Percentiles rank a stretch among this genome's conserved stretches.
Evolutionary conservation across 1,140 invertebrate species (phyloP).

Genomic region (Cheumatopsyche charites): DNA sequence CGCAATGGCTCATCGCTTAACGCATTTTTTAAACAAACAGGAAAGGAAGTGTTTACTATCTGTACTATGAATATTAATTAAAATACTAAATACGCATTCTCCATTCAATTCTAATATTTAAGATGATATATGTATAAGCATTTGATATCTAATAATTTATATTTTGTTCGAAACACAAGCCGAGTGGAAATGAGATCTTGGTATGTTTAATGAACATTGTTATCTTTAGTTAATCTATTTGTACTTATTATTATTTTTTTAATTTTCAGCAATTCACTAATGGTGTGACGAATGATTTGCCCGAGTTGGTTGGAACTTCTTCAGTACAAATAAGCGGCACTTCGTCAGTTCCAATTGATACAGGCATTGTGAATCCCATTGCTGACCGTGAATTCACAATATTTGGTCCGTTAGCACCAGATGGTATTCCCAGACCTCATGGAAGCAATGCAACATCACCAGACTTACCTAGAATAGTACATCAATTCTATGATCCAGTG

Average conservation of each 20-base stretch:
- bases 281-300: conserved; percentile 13
- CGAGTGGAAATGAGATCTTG: conserved; percentile 37
- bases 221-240: neutral
- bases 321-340: neutral
- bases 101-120: too few relatives aligned
- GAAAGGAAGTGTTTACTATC: conserved; percentile 18
- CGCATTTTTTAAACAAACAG: conserved; percentile 16
- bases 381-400: conserved; percentile 43
- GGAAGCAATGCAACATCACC: neutral
- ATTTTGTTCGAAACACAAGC: conserved; percentile 24
- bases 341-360: conserved; percentile 26
- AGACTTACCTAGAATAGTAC: conserved; percentile 4
- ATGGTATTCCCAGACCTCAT: conserved; percentile 6
- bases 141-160: too few relatives aligned
- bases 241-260: conserved; percentile 2
- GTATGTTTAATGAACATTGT: conserved; percentile 30
- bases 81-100: too few relatives aligned
- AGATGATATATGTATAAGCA: too few relatives aligned
- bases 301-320: conserved; percentile 30
- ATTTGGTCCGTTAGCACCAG: conserved; percentile 33
- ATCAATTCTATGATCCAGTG: neutral
- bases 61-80: conserved; percentile 8
- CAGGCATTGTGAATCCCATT: conserved; percentile 44
- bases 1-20: neutral
- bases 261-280: conserved; percentile 32